Evolutionary conservation across 2,797 vertebrate genomes (phyloP).

Genomic region (Poeciliopsis presidionis): DNA sequence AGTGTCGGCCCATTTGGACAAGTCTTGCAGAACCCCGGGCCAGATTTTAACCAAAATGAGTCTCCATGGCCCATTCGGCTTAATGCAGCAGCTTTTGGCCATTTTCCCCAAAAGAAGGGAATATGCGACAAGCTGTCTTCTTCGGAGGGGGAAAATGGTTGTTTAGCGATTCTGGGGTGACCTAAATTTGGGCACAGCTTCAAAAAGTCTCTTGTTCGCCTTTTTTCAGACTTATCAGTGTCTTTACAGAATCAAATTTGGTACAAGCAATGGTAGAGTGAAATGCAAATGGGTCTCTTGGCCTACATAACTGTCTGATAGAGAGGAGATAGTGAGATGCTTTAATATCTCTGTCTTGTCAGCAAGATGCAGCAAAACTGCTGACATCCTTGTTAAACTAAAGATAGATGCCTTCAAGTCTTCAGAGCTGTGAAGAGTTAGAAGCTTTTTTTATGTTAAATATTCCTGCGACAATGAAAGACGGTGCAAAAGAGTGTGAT

Average conservation of each 20-base stretch:
- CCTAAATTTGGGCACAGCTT: conserved; percentile 73
- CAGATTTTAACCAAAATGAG: conserved; percentile 32
- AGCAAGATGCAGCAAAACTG: conserved; percentile 62
- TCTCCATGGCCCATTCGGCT: conserved; percentile 55
- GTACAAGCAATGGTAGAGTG: conserved; percentile 49
- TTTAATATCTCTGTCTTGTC: conserved; percentile 67
- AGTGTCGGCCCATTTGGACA: conserved; percentile 33
- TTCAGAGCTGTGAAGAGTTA: conserved; percentile 33
- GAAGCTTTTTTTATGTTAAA: conserved; percentile 26
- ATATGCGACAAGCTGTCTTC: conserved; percentile 39
- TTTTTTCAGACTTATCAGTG: conserved; percentile 42
- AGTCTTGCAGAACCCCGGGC: conserved; percentile 21
- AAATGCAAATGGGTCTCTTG: conserved; percentile 80
- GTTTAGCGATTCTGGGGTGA: conserved; percentile 66
- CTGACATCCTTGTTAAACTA: conserved; percentile 58
- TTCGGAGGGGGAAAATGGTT: conserved; percentile 61
- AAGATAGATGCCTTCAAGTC: conserved; percentile 40
- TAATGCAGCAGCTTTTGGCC: conserved; percentile 38
- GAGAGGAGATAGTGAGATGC: conserved; percentile 65
- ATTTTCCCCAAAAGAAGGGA: conserved; percentile 24
- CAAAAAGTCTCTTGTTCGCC: conserved; percentile 54
- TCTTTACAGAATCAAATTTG: conserved; percentile 58
- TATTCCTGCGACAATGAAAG: conserved; percentile 10
- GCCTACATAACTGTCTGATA: conserved; percentile 72
- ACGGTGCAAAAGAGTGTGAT: conserved; percentile 10